Conservation (phyloP, 1,140 invertebrate genomes). For the Hycleus phaleratus region DNA sequence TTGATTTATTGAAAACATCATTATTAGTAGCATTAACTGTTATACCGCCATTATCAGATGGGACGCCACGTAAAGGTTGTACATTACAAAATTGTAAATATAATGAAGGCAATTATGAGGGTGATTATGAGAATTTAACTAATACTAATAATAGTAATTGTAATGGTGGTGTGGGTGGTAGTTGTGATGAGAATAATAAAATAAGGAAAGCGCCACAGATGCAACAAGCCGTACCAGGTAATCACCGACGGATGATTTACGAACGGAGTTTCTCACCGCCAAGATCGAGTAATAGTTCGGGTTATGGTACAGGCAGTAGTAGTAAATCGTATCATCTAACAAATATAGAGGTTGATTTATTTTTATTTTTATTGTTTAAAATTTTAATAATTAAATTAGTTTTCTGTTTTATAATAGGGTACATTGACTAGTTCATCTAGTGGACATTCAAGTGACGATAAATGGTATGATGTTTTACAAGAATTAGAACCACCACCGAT, state of each 20-base stretch:
- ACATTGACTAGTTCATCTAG: constrained; percentile 56
- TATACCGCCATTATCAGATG: constrained; percentile 56
- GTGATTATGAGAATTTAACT: constrained; percentile 61
- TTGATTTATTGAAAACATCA: constrained; percentile 86
- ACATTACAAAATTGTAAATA: constrained; percentile 61
- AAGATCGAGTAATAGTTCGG: constrained; percentile 73
- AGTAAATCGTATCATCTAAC: constrained; percentile 56
- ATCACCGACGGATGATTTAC: constrained; percentile 54
- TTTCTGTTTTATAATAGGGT: constrained; percentile 34
- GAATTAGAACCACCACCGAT: constrained; percentile 30
- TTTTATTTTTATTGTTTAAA: not conserved
- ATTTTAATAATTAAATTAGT: not conserved
- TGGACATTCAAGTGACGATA: constrained; percentile 59
- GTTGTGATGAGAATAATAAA: constrained; percentile 31
- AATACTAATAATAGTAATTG: not conserved
- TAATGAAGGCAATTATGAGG: constrained; percentile 53
- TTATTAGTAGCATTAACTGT: constrained; percentile 76
- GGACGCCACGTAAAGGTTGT: constrained; percentile 52
- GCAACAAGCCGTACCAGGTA: constrained; percentile 49
- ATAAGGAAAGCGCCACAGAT: constrained; percentile 37
- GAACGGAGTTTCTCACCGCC: constrained; percentile 72
- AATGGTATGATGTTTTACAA: constrained; percentile 47
- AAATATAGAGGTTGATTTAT: constrained; percentile 39
- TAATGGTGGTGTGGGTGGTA: not conserved
- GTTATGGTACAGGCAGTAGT: constrained; percentile 75